These are phyloP conservation scores for Siphamia tubifer DNA, from an alignment of 2,113 vertebrate genomes.

Conservation along the genomic window DNA sequence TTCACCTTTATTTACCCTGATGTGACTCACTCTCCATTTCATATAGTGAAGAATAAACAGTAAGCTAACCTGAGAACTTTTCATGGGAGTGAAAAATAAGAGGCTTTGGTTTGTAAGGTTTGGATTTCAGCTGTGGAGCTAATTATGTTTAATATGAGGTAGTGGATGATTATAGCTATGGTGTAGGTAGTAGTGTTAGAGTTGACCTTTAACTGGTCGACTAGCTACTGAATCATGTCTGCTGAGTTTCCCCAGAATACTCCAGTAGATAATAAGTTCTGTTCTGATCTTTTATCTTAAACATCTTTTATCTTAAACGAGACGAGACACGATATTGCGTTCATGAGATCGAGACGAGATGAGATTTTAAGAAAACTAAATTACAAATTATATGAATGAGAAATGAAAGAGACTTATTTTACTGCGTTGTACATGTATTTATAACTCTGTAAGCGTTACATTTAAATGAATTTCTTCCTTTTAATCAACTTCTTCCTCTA, in stretches of 20 bases:
- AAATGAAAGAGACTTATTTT: too few relatives aligned
- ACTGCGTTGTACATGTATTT: too few relatives aligned
- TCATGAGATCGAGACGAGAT: too few relatives aligned
- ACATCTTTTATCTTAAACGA: too few relatives aligned
- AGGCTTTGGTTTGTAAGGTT: not conserved
- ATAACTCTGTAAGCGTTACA: too few relatives aligned
- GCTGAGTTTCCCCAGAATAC: not conserved
- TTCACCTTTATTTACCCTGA: slow-evolving; percentile 59
- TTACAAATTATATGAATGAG: too few relatives aligned
- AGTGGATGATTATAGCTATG: slow-evolving; percentile 50
- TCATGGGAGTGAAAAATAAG: not conserved
- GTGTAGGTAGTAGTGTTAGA: too few relatives aligned
- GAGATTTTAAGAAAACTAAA: too few relatives aligned
- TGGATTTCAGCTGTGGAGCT: slow-evolving; percentile 49
- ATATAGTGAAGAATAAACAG: slow-evolving; percentile 29
- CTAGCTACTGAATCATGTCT: slow-evolving; percentile 12
- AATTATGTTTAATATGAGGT: slow-evolving; percentile 46
- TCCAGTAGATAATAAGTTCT: not conserved
- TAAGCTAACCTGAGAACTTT: slow-evolving; percentile 13
- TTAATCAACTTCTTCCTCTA: too few relatives aligned
- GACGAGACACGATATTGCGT: too few relatives aligned
- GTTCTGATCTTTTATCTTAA: too few relatives aligned
- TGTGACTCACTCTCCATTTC: slow-evolving; percentile 3
- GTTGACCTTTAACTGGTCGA: slow-evolving; percentile 11
- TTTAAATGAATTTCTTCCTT: too few relatives aligned